A percentile compares a stretch with the other conserved stretches of the same genome.
Conservation (phyloP, 2,888 invertebrate genomes). For the Calameuta filiformis region DNA sequence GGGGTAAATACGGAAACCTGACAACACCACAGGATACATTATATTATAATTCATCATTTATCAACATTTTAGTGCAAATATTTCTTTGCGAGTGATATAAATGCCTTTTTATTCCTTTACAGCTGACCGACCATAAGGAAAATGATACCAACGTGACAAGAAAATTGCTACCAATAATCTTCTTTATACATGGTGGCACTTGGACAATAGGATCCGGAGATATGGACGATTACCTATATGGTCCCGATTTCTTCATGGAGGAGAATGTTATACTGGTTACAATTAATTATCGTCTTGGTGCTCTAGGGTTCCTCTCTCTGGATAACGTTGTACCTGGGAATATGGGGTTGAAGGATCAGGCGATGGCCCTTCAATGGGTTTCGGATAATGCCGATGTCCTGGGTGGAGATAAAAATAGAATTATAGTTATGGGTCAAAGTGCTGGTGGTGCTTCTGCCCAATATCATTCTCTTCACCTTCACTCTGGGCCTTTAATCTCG, state of each 20-base stretch:
- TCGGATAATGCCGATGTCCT: slow-evolving; percentile 13
- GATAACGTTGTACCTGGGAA: slow-evolving; percentile 13
- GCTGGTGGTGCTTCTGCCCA: slow-evolving; percentile 19
- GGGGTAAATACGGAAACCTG: slow-evolving; percentile 9
- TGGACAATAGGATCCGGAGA: slow-evolving; percentile 20
- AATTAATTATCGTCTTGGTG: slow-evolving; percentile 22
- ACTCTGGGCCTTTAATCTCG: slow-evolving; percentile 14
- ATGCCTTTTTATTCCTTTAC: neutral
- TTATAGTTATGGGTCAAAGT: slow-evolving; percentile 19
- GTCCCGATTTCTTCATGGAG: slow-evolving; percentile 19
- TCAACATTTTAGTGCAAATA: neutral
- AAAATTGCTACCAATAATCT: slow-evolving; percentile 12
- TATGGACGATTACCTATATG: slow-evolving; percentile 21
- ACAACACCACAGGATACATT: neutral
- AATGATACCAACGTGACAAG: neutral
- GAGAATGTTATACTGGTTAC: slow-evolving; percentile 18
- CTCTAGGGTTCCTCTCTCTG: slow-evolving; percentile 16
- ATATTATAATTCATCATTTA: neutral
- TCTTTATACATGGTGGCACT: slow-evolving; percentile 21
- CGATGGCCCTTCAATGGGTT: slow-evolving; percentile 17
- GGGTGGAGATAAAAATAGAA: slow-evolving; percentile 17
- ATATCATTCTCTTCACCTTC: slow-evolving; percentile 10
- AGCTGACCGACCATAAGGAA: neutral
- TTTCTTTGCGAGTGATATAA: neutral
- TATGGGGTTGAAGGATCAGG: slow-evolving; percentile 21